These are phyloP conservation scores for Mohoua ochrocephala DNA, from an alignment of 2,113 vertebrate species.

Conservation along the genomic window DNA sequence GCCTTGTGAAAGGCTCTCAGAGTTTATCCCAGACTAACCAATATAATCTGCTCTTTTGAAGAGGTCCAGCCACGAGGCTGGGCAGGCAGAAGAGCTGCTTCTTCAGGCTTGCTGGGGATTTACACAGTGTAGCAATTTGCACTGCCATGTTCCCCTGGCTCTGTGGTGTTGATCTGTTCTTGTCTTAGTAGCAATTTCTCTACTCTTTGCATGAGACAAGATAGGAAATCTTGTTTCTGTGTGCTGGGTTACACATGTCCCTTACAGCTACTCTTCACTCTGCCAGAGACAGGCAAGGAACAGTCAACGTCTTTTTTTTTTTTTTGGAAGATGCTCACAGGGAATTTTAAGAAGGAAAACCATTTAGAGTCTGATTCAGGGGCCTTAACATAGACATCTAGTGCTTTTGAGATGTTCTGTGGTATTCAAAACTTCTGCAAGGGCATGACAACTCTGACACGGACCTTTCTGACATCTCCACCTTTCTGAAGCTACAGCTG, in stretches of 20 bases:
- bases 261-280: not conserved
- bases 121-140: not conserved
- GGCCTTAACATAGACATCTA: not conserved
- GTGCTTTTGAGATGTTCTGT: not conserved
- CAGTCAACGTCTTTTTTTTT: not conserved
- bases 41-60: not conserved
- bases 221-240: not conserved
- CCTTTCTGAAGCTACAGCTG: not conserved
- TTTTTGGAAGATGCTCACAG: not conserved
- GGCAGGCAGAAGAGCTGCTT: not conserved
- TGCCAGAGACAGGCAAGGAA: not conserved
- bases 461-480: not conserved
- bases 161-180: not conserved
- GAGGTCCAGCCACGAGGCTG: not conserved
- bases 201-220: not conserved
- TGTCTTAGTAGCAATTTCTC: not conserved
- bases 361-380: not conserved
- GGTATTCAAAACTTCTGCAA: not conserved
- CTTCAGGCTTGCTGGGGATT: not conserved
- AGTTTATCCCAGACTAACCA: not conserved
- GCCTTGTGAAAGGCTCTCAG: not conserved
- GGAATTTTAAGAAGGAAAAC: not conserved
- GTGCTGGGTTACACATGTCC: not conserved
- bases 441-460: not conserved
- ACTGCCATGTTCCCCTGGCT: not conserved